Conservation (phyloP, 2,888 invertebrate species). For the Drosophila fungiperda region DNA sequence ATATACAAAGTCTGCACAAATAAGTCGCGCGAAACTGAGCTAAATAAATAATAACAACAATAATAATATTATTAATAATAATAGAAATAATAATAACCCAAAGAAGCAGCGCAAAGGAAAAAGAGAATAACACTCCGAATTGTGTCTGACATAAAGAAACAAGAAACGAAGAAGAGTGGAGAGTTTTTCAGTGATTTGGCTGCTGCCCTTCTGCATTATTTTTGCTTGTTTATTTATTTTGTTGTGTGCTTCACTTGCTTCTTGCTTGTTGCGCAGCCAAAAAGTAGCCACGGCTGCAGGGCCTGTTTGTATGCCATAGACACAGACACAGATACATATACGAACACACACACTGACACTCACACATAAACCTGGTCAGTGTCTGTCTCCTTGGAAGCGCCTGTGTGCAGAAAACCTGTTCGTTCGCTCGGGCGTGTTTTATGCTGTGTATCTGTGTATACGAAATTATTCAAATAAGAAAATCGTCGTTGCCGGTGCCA, state of each 20-base stretch:
- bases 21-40: constrained; percentile 49
- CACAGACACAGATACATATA: constrained; percentile 42
- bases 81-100: constrained; percentile 26
- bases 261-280: constrained; percentile 66
- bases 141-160: constrained; percentile 14
- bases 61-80: constrained; percentile 51
- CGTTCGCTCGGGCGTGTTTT: constrained; percentile 62
- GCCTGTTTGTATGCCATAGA: constrained; percentile 61
- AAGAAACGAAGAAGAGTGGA: background rate
- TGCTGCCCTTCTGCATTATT: constrained; percentile 75
- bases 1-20: constrained; percentile 63
- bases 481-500: constrained; percentile 50
- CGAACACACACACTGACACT: constrained; percentile 14
- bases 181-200: constrained; percentile 41
- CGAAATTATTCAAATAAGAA: constrained; percentile 79
- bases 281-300: constrained; percentile 55
- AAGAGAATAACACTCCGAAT: constrained; percentile 30
- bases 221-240: constrained; percentile 65
- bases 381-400: constrained; percentile 32
- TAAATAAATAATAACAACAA: constrained; percentile 41
- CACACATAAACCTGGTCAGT: constrained; percentile 27
- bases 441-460: constrained; percentile 59
- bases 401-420: constrained; percentile 72
- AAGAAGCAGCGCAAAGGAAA: constrained; percentile 12
- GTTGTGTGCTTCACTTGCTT: constrained; percentile 72